Evolutionary conservation across 2,113 vertebrate species (phyloP), one percentile per base, ranked within the genome.

Genomic region (Sterna hirundo): DNA sequence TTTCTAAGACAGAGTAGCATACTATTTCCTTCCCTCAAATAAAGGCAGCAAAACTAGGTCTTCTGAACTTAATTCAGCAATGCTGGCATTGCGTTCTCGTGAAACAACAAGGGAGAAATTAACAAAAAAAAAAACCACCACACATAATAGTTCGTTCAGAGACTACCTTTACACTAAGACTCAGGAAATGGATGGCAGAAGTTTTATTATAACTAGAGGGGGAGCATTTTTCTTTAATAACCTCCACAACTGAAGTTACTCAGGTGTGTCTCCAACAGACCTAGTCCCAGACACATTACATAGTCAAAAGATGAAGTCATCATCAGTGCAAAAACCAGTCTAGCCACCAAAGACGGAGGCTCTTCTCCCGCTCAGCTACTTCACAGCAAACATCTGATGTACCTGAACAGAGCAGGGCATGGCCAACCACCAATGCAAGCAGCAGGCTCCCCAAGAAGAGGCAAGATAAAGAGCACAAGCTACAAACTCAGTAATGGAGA

Each of bases 191-290:
- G 87, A 84, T 85, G 54, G 57, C 86, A 71, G 46, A 36, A 87
- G 34, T 80, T 85, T 92, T 94, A 94, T 94, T 93, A 90, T 93
- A 93, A 96, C 95, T 90, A 94, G 94, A 95, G 91, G 96, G 91
- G 90, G 80, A 95, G 36, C 54, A 78, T 94, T 97, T 94, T 95
- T 60, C 71, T 95, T 85, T 49, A 57, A 93, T 88, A 92, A 94
- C 83, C 95, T 94, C 70, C 46, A 30, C 83, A 97, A 90, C 71
- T 92, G 95, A 94, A 91, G 75, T 93, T 90, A 88, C 86, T 90
- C 97, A 95, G 96, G 97, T 94, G 96, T 93, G 95, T 91, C 93
- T 94, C 81, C 61, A 42, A 57, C 36, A 94, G 80, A 87, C 86
- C 91, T 86, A 32, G 81, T 83, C 90, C 84, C 94, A 95, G 84